A percentile compares a stretch with the other conserved stretches of the same genome.
These are phyloP conservation scores for Schizopygopsis malacanthus DNA, from an alignment of 2,797 vertebrate genomes.

Conservation along the genomic window DNA sequence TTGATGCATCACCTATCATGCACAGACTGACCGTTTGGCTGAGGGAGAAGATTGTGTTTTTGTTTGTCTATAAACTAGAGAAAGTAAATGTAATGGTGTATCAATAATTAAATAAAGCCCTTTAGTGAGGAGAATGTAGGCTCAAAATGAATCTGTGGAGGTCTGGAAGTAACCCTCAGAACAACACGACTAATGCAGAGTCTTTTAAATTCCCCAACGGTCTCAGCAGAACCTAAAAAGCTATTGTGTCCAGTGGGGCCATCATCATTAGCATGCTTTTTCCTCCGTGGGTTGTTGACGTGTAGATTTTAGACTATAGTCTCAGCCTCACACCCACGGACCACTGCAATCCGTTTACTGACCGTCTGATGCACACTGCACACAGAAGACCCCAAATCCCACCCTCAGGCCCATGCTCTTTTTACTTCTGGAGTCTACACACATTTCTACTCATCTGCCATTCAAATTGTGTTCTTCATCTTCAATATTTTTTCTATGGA, in stretches of 20 bases:
- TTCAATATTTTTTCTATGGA: not conserved
- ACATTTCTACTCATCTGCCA: not conserved
- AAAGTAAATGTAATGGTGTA: conserved; percentile 12
- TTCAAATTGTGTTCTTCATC: not conserved
- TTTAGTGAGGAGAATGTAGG: conserved; percentile 29
- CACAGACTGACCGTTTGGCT: not conserved
- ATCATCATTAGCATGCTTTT: conserved; percentile 51
- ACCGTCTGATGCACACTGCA: not conserved
- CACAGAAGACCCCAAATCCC: not conserved
- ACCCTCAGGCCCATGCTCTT: not conserved
- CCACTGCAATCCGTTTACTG: not conserved
- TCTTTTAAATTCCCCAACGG: conserved; percentile 52
- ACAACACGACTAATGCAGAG: conserved; percentile 32
- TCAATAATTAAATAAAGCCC: conserved; percentile 36
- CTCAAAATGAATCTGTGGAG: conserved; percentile 31
- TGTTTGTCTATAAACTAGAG: not conserved
- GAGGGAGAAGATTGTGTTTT: not conserved
- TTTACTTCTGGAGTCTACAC: not conserved
- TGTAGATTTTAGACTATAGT: not conserved
- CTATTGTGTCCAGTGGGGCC: not conserved
- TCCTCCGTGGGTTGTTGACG: conserved; percentile 1
- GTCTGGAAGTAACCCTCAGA: not conserved
- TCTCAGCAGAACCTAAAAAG: conserved; percentile 36
- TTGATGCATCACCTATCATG: not conserved
- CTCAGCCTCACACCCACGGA: not conserved